Evolutionary conservation across 2,888 invertebrate species (phyloP), one percentile per base, ranked within the genome.

Genomic region (Tiliacea aurago): DNA sequence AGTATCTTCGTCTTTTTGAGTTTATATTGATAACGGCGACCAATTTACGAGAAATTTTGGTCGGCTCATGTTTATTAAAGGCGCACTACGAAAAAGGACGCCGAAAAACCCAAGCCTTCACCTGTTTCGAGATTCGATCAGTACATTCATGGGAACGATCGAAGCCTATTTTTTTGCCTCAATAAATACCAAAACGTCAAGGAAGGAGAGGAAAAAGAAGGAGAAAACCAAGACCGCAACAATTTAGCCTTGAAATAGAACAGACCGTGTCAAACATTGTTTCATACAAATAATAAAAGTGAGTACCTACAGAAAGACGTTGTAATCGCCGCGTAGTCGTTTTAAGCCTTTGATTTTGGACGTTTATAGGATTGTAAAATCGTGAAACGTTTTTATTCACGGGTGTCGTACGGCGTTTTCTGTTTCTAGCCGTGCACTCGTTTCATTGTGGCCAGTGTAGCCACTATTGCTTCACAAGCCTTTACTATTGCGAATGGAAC

Each of bases 321-420:
- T 65, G 73, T 85, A 78, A 84, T 84, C 74, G 77, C 59, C 65
- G 73, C 11, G 83, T 84, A 80, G 82, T 80, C 85, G 87, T 89
- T 87, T 79, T 80, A 84, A 74, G 69, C 71, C 89, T 92, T 93
- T 92, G 91, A 92, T 93, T 90, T n/a, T 91, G 76, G 88, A 88
- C 88, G 85, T 93, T 93, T 90, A 93, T 91, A 85, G 88, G 87
- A 86, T 87, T 90, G 91, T 93, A 91, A 93, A 93, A 89, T 86
- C 83, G 88, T 84, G 84, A 82, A 91, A 92, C 88, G 88, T 91
- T 93, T 93, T 93, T 91, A 92, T 93, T 91, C 84, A 84, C 80
- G 58, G 76, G 78, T 70, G 33, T 33, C 41, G 49, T 84, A 85
- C 77, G 84, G 85, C 89, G 88, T 90, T 90, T 90, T 89, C 86